Conservation (phyloP, 2,113 vertebrate genomes). For the Scalopus aquaticus region DNA sequence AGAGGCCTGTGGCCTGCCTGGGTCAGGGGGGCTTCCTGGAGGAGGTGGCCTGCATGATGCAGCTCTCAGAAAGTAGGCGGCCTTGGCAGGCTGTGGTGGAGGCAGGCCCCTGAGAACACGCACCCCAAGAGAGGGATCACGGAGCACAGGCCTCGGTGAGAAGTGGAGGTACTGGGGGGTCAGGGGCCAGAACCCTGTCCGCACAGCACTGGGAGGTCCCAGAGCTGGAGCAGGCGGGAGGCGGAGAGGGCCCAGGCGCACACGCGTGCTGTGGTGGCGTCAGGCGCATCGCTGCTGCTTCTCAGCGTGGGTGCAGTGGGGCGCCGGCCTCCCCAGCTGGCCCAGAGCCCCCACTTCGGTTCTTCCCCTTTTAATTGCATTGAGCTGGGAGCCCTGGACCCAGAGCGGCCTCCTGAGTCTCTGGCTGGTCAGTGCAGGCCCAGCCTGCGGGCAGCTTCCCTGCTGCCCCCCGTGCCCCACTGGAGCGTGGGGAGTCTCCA, state of each 20-base stretch:
- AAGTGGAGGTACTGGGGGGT: too few relatives aligned
- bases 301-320: too few relatives aligned
- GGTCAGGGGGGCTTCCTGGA: neutral
- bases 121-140: neutral
- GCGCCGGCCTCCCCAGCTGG: too few relatives aligned
- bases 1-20: neutral
- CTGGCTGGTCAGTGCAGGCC: rapidly evolving
- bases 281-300: too few relatives aligned
- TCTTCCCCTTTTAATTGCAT: too few relatives aligned
- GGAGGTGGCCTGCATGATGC: neutral
- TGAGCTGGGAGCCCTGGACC: too few relatives aligned
- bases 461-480: too few relatives aligned
- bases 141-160: neutral
- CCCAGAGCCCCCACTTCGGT: too few relatives aligned
- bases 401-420: neutral
- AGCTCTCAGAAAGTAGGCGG: neutral
- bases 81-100: neutral
- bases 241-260: neutral
- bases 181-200: too few relatives aligned
- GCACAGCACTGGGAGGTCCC: neutral
- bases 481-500: rapidly evolving
- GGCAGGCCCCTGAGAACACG: too few relatives aligned
- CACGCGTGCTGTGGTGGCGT: too few relatives aligned
- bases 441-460: rapidly evolving
- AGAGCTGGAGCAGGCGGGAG: neutral